Base-by-base conservation (phyloP, 2,113 vertebrate species). In the Spea multiplicata region DNA sequence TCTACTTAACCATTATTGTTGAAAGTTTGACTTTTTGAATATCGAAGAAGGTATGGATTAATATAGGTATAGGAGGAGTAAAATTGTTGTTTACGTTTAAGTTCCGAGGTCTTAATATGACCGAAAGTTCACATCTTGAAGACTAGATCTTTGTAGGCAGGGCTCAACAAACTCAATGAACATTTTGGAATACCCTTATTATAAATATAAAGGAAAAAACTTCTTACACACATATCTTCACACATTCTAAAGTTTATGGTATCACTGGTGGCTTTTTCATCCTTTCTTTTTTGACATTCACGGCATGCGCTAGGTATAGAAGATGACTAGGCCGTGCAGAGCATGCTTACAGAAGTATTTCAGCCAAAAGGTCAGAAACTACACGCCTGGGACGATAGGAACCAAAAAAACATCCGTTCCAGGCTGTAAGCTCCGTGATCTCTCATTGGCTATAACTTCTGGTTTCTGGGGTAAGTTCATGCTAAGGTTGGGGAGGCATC, bases 391-490 rank as follows among this genome's bases (percentile, higher is more conserved):
- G 57, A 47, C 57, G 48, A 17, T 52, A 16, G 61, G 44, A 7
- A 8, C 53, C 2, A 30, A n/a, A 30, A 30, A 30, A 30, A 30
- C 2, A 30, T 30, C 1, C 30, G 30, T 30, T 14, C 71, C 50
- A 52, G 50, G 2, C 50, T 10, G 9, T n/a, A 45, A 9, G 66
- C 3, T 61, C n/a, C 46, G 16, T 9, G 44, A 30, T 44, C 87
- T 66, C 72, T 84, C 85, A 85, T 86, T 84, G 84, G 80, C 83
- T 84, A 70, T 72, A 78, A 0, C 13, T 62, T 79, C 81, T 61
- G 66, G 81, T 76, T 76, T 79, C 49, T 53, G 88, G 86, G 89
- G 88, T 87, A 87, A 89, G 88, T 82, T 85, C 91, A 92, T 92
- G 91, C 92, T 90, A 86, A 89, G 83, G 83, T 82, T 73, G 12